Percentiles rank a stretch among this genome's conserved stretches.
Evolutionary conservation across 2,113 vertebrate genomes (phyloP).

Genomic region (Nannobrachium achirus): DNA sequence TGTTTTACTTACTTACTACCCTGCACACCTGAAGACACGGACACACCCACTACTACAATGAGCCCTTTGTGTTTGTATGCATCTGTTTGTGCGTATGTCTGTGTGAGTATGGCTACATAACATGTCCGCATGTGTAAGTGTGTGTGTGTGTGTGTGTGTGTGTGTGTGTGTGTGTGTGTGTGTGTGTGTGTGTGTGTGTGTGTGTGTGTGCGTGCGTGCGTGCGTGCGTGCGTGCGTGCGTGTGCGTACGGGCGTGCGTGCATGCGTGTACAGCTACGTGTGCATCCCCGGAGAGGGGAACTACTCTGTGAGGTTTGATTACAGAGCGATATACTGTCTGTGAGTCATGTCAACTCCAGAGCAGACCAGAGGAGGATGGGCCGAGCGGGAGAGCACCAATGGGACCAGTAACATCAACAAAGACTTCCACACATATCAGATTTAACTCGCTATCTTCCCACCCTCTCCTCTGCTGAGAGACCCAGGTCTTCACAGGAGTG

Average conservation of each 20-base stretch:
- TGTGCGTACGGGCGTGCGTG: neutral
- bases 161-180: neutral
- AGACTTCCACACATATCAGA: slow-evolving; percentile 26
- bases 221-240: neutral
- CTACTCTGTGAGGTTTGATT: slow-evolving; percentile 50
- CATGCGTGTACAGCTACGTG: neutral
- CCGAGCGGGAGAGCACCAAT: neutral
- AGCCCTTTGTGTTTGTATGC: slow-evolving; percentile 30
- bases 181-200: slow-evolving; percentile 13
- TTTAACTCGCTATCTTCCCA: neutral
- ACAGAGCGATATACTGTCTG: slow-evolving; percentile 46
- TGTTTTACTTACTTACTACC: slow-evolving; percentile 2
- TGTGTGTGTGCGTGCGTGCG: neutral
- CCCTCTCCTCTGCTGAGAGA: neutral
- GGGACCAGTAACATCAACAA: slow-evolving; percentile 25
- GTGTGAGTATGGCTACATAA: neutral
- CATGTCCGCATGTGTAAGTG: neutral
- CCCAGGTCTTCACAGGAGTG: neutral
- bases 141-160: neutral
- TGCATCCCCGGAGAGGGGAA: neutral
- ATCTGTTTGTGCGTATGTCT: slow-evolving; percentile 4
- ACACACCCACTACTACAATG: slow-evolving; percentile 39
- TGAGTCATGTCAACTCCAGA: slow-evolving; percentile 31
- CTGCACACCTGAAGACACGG: slow-evolving; percentile 22
- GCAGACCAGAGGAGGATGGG: slow-evolving; percentile 13